Evolutionary conservation across 2,797 vertebrate genomes (phyloP).

Genomic region (Meriones psammophilus): DNA sequence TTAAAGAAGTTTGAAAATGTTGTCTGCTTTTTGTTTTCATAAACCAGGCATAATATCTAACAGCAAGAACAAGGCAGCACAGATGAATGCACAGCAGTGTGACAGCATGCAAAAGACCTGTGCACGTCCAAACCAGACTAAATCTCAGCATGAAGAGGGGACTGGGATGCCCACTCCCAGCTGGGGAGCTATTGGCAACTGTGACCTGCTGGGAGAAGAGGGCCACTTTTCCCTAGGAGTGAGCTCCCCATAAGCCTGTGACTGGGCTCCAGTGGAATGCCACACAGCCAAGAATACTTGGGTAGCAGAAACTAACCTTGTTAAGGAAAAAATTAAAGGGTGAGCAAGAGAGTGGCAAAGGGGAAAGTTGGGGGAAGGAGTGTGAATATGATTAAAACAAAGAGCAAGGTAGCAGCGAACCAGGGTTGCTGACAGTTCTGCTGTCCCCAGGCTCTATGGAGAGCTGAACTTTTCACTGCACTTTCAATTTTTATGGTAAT

Average conservation of each 20-base stretch:
- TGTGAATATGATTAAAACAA: background rate
- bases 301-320: background rate
- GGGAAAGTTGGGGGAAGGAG: background rate
- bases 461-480: fast-evolving
- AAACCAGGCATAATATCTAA: slow-evolving; percentile 18
- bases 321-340: background rate
- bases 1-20: background rate
- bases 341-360: background rate
- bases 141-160: background rate
- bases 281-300: background rate
- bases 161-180: background rate
- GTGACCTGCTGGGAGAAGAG: background rate
- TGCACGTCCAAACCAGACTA: background rate
- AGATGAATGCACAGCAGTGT: background rate
- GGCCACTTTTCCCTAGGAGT: background rate
- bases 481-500: background rate
- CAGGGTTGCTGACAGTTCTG: background rate
- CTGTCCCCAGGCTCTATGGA: background rate
- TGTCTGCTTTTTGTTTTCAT: slow-evolving; percentile 21
- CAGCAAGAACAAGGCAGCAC: background rate
- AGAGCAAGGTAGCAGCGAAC: background rate
- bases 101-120: background rate
- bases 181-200: background rate
- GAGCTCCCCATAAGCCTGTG: background rate
- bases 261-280: background rate